Conservation (phyloP, 2,797 vertebrate species). For the Rachycentron canadum region DNA sequence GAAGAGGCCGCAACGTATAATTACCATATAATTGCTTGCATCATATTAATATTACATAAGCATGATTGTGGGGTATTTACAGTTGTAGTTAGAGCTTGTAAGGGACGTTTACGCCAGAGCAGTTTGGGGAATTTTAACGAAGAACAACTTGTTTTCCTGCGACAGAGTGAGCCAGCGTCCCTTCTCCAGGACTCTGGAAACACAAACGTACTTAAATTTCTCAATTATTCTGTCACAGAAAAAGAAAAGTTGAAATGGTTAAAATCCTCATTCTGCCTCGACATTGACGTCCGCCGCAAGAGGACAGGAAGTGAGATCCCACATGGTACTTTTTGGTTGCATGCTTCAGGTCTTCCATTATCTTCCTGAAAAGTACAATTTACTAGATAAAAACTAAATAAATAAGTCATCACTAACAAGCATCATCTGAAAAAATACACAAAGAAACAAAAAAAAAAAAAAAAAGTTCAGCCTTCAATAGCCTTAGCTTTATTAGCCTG, state of each 20-base stretch:
- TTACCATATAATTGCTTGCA: constrained; percentile 22
- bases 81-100: background rate
- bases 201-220: too few species aligned
- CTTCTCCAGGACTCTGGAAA: too few species aligned
- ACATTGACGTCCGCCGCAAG: background rate
- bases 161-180: too few species aligned
- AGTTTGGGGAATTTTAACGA: background rate
- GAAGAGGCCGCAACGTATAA: background rate
- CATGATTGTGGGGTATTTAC: constrained; percentile 12
- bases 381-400: constrained; percentile 11
- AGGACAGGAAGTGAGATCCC: constrained; percentile 11
- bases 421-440: background rate
- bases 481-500: constrained; percentile 78
- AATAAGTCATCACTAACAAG: background rate
- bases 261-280: background rate
- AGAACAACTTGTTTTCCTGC: background rate
- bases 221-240: background rate
- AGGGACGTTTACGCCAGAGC: background rate
- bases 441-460: background rate
- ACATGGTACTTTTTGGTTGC: constrained; percentile 21
- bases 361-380: constrained; percentile 39
- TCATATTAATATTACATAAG: constrained; percentile 24
- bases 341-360: constrained; percentile 78
- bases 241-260: background rate
- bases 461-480: constrained; percentile 48